Evolutionary conservation across 2,797 vertebrate species (phyloP), one percentile per base, ranked within the genome.

Genomic region (Microcaecilia unicolor): DNA sequence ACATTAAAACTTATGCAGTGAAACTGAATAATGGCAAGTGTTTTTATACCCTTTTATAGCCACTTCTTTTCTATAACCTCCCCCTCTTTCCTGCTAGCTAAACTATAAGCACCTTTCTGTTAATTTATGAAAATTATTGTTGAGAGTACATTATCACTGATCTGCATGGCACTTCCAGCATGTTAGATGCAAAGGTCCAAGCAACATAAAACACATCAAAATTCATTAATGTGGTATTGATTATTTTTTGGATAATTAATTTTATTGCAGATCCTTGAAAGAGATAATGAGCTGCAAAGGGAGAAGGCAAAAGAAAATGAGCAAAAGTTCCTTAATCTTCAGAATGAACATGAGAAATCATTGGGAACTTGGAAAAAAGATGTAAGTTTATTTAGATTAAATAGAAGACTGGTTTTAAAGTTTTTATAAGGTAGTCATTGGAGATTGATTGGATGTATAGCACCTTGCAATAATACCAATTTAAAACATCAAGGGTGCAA

Each of bases 101-200:
- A 73, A 70, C 86, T 90, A 74, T 88, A 87, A 90, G 85, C 77
- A 81, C 75, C 78, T 81, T 86, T 88, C 87, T 81, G 82, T 89
- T 92, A 83, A 92, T 91, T 91, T 92, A 95, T 95, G 91, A 91
- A 93, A 95, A 92, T 90, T 79, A 88, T 91, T 91, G 88, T 92
- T 79, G 88, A 90, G 86, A 87, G 90, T 90, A 91, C 86, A 91
- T 86, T 81, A 87, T 82, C 73, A 55, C 83, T 93, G 90, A 94
- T 97, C 91, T 93, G 89, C 87, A 84, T 86, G 78, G 77, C 81
- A 76, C 65, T 70, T 79, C 72, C 74, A 80, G 76, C 75, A 74
- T 89, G 87, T 89, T 93, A 80, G 84, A 87, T 85, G 74, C 80
- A 86, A 77, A 85, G 82, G 83, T 89, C 87, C 81, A 74, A 80